Percentiles rank a stretch among this genome's conserved stretches.
phyloP scores from a whole-genome alignment of 2,113 vertebrate genomes.

The Diphyllodes magnificus region DNA sequence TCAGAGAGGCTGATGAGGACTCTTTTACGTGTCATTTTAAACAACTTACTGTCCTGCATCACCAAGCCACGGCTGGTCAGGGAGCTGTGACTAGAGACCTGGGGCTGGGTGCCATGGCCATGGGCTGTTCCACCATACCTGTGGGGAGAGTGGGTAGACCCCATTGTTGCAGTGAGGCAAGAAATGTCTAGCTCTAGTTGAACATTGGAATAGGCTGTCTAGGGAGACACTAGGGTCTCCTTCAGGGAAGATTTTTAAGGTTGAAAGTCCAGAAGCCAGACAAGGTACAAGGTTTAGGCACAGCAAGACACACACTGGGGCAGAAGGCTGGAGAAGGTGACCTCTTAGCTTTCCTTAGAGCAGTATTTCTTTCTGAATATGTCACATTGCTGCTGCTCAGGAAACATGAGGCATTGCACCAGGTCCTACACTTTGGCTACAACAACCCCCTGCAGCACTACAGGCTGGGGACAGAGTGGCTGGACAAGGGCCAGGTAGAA shows the following conservation, averaged over 20 bases:
- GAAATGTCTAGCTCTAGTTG: not conserved
- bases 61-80: not conserved
- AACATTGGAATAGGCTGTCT: not conserved
- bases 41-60: not conserved
- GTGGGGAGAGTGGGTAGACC: not conserved
- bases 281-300: not conserved
- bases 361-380: not conserved
- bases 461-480: not conserved
- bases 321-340: not conserved
- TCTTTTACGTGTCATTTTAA: not conserved
- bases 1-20: not conserved
- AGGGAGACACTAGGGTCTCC: not conserved
- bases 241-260: not conserved
- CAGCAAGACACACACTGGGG: not conserved
- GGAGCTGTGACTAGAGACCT: not conserved
- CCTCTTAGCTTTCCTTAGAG: not conserved
- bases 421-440: not conserved
- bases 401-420: not conserved
- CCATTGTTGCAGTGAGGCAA: not conserved
- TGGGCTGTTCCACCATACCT: not conserved
- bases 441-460: rapidly evolving
- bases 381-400: not conserved
- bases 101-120: rapidly evolving
- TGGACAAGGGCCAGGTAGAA: not conserved
- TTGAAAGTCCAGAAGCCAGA: not conserved